phyloP scores from a whole-genome alignment of 2,797 vertebrate genomes.

The Monodelphis domestica region DNA sequence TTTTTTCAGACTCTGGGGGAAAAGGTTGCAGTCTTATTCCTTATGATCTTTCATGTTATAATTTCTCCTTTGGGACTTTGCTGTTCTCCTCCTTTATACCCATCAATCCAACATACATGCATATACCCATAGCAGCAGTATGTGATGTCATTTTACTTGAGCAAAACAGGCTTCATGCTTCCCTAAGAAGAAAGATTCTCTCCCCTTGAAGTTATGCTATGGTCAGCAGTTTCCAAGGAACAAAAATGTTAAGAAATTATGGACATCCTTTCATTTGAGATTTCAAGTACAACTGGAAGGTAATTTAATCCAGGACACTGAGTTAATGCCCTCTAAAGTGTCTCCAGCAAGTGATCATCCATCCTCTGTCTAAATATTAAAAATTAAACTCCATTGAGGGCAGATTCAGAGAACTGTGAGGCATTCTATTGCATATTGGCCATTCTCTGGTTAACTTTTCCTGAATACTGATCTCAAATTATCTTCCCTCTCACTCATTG shows the following conservation, averaged over 20 bases:
- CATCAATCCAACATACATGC: neutral
- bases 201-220: neutral
- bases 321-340: neutral
- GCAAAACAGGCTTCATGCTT: neutral
- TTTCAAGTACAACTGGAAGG: neutral
- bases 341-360: neutral
- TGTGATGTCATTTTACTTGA: neutral
- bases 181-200: neutral
- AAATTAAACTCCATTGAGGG: neutral
- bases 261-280: neutral
- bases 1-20: neutral
- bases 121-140: neutral
- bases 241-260: neutral
- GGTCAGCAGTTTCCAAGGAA: neutral
- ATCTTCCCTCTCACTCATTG: neutral
- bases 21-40: neutral
- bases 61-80: neutral
- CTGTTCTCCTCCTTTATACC: neutral
- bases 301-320: neutral
- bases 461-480: neutral
- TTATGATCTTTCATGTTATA: neutral
- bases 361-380: neutral
- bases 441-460: neutral
- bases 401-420: neutral
- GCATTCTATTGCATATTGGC: neutral